These are phyloP conservation scores for Plusia festucae DNA, from an alignment of 2,888 invertebrate species.

Conservation along the genomic window DNA sequence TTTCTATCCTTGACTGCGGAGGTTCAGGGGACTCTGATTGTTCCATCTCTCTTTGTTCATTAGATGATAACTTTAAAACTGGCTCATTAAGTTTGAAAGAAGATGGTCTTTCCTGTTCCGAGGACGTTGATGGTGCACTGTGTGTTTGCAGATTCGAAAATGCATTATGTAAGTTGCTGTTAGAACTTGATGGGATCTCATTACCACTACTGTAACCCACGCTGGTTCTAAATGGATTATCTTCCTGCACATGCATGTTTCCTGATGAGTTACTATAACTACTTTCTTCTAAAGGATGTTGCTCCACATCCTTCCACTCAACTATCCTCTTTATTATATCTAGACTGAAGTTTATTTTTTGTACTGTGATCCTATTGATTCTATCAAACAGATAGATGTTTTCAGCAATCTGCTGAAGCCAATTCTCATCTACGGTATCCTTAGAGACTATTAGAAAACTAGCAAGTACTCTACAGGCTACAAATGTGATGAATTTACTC, in stretches of 20 bases:
- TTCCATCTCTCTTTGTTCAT: conserved; percentile 71
- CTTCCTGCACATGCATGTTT: conserved; percentile 80
- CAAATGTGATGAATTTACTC: conserved; percentile 94
- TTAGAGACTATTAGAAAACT: conserved; percentile 95
- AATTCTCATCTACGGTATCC: conserved; percentile 94
- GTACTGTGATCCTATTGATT: conserved; percentile 91
- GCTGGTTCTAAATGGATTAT: conserved; percentile 82
- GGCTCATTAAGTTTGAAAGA: conserved; percentile 82
- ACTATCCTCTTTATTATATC: conserved; percentile 96
- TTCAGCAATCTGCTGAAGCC: conserved; percentile 94
- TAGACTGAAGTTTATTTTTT: conserved; percentile 94
- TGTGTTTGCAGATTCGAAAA: conserved; percentile 86
- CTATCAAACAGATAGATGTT: conserved; percentile 92
- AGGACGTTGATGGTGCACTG: conserved; percentile 77
- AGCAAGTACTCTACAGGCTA: conserved; percentile 94
- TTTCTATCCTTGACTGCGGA: conserved; percentile 78
- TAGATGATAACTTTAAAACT: conserved; percentile 77
- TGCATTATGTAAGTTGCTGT: conserved; percentile 80
- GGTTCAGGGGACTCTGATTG: conserved; percentile 76
- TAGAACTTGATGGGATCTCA: conserved; percentile 74
- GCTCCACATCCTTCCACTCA: conserved; percentile 95
- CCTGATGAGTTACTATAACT: conserved; percentile 80
- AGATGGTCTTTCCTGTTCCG: conserved; percentile 65
- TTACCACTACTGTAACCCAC: conserved; percentile 73
- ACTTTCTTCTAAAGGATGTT: conserved; percentile 94